These are phyloP conservation scores for Salvelinus namaycush DNA, from an alignment of 2,113 vertebrate species.

Conservation along the genomic window DNA sequence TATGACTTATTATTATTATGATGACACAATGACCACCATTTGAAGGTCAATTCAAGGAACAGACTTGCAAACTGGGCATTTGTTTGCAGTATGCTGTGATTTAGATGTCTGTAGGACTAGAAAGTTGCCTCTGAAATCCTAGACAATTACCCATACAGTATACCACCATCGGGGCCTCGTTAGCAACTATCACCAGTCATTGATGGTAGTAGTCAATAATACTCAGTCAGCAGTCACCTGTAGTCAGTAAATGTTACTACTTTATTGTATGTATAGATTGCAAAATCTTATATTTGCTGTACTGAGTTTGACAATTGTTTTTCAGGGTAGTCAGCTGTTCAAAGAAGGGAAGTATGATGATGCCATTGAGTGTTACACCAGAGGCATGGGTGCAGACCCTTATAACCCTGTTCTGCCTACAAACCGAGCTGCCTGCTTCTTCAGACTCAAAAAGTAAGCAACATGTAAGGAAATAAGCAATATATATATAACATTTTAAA, in stretches of 20 bases:
- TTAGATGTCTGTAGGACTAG: no score
- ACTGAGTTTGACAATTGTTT: background rate
- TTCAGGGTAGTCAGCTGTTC: constrained; percentile 88
- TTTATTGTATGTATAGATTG: no score
- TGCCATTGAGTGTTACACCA: constrained; percentile 90
- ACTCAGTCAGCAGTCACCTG: no score
- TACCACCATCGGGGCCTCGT: no score
- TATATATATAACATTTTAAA: background rate
- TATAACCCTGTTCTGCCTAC: constrained; percentile 90
- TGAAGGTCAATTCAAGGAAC: no score
- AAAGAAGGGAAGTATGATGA: constrained; percentile 89
- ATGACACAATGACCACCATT: no score
- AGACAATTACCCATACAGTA: no score
- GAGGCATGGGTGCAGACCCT: constrained; percentile 88
- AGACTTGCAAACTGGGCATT: no score
- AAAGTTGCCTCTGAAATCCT: no score
- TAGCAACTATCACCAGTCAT: background rate
- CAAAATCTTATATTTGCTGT: background rate
- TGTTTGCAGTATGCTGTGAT: no score
- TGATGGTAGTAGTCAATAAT: no score
- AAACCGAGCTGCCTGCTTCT: constrained; percentile 89
- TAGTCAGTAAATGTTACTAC: background rate
- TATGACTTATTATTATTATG: no score
- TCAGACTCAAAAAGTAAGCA: constrained; percentile 90
- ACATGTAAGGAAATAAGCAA: constrained; percentile 58